A percentile compares a stretch with the other conserved stretches of the same genome.
Conservation (phyloP, 2,113 vertebrate genomes). For the Amblyopsis rosae region DNA sequence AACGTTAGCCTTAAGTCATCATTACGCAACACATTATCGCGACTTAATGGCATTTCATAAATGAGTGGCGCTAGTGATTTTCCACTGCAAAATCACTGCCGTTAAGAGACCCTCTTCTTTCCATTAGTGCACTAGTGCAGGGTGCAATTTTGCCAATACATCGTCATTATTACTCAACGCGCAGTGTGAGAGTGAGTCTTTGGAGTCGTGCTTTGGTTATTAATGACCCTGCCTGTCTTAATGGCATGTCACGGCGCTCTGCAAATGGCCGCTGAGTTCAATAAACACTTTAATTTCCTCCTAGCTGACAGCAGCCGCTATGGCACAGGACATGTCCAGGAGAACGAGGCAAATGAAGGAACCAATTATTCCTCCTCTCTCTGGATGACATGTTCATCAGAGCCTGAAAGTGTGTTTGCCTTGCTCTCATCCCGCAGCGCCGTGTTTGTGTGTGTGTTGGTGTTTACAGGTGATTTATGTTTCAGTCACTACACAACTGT, state of each 20-base stretch:
- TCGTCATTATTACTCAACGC: neutral
- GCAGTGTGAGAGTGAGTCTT: constrained; percentile 3
- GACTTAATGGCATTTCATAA: no score
- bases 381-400: constrained; percentile 65
- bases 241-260: constrained; percentile 25
- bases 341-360: constrained; percentile 65
- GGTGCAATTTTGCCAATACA: neutral
- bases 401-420: constrained; percentile 62
- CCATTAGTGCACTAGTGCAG: neutral
- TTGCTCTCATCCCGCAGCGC: constrained; percentile 17
- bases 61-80: no score
- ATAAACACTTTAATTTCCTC: constrained; percentile 62
- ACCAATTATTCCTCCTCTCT: constrained; percentile 63
- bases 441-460: constrained; percentile 1
- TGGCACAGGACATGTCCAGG: constrained; percentile 50
- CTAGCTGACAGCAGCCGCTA: constrained; percentile 49
- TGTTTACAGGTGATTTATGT: constrained; percentile 8
- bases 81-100: no score
- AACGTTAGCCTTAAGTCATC: no score
- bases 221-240: constrained; percentile 35
- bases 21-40: no score
- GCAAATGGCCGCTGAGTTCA: constrained; percentile 35
- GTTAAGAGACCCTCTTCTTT: neutral
- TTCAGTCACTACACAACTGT: constrained; percentile 3
- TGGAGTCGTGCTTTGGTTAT: constrained; percentile 31